Conservation (phyloP, 2,113 vertebrate species). For the Pseudolaguvia tuberculata region DNA sequence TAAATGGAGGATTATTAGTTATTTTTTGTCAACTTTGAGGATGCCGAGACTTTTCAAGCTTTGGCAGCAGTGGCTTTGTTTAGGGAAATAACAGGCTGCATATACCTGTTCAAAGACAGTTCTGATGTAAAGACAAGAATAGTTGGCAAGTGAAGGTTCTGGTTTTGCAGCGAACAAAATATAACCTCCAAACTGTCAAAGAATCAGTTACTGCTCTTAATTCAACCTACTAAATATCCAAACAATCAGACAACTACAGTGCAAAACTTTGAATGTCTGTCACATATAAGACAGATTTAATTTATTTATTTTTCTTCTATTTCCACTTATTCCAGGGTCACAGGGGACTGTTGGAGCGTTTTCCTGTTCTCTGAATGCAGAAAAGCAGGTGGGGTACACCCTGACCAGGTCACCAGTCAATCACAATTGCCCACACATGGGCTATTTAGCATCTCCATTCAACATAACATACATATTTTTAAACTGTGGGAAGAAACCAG, state of each 20-base stretch:
- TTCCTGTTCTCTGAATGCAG: not conserved
- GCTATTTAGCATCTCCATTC: too few species aligned
- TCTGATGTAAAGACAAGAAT: constrained; percentile 42
- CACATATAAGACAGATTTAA: not conserved
- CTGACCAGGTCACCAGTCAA: too few species aligned
- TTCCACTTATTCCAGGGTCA: not conserved
- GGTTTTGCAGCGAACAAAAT: constrained; percentile 45
- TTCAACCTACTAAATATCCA: not conserved
- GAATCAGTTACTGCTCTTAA: constrained; percentile 3
- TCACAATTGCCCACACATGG: too few species aligned
- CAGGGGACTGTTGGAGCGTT: constrained; percentile 43
- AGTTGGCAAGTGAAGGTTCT: constrained; percentile 9
- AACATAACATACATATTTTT: too few species aligned
- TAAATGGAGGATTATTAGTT: constrained; percentile 38
- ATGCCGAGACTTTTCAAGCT: constrained; percentile 38
- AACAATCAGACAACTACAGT: not conserved
- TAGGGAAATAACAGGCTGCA: constrained; percentile 40
- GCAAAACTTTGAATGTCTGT: not conserved
- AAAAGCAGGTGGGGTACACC: too few species aligned
- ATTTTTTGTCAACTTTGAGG: constrained; percentile 36
- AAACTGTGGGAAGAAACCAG: too few species aligned
- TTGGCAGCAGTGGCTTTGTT: constrained; percentile 36
- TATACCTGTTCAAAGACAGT: constrained; percentile 37
- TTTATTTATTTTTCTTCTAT: constrained; percentile 40
- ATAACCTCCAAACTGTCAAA: constrained; percentile 18